Conservation (phyloP, 2,113 vertebrate genomes). For the Myotis yumanensis region DNA sequence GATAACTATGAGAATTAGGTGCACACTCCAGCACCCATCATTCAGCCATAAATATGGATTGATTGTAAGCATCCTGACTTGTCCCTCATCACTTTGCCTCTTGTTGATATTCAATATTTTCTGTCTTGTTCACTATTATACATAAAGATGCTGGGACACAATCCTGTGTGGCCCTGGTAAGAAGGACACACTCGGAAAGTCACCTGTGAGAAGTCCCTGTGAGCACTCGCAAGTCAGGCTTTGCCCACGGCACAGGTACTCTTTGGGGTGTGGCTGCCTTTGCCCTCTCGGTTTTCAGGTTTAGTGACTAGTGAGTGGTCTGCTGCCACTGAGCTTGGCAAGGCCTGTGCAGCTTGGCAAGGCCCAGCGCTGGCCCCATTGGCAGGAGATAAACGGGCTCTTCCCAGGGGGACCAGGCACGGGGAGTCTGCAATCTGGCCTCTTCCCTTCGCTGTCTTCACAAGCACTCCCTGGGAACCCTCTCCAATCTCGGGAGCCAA, state of each 20-base stretch:
- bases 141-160: neutral
- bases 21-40: no score
- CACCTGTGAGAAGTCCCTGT: fast-evolving
- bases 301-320: neutral
- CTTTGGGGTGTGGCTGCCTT: no score
- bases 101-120: neutral
- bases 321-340: neutral
- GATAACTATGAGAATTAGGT: no score
- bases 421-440: neutral
- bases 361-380: neutral
- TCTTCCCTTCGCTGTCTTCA: neutral
- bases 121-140: no score
- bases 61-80: fast-evolving
- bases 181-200: neutral
- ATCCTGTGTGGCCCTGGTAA: fast-evolving
- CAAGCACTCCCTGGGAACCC: neutral
- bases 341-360: neutral
- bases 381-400: neutral
- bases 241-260: fast-evolving
- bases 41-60: neutral
- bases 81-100: fast-evolving
- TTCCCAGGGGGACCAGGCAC: neutral
- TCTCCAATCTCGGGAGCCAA: neutral
- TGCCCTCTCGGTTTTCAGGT: neutral
- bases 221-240: fast-evolving